Evolutionary conservation across 2,797 vertebrate species (phyloP).

Genomic region (Pipistrellus pipistrellus): DNA sequence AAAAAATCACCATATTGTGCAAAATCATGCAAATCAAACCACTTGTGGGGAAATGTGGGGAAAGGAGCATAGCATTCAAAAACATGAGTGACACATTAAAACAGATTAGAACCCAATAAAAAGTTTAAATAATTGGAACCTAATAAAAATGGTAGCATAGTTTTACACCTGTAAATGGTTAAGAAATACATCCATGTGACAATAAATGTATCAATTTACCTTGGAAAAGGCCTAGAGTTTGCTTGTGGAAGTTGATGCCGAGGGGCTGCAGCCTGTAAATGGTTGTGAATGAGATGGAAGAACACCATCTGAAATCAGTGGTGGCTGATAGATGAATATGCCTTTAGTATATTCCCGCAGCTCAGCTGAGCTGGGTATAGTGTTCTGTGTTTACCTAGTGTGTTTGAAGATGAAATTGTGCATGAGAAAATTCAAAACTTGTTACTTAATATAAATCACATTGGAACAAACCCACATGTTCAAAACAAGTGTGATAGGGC

Average conservation of each 20-base stretch:
- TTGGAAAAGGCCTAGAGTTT: neutral
- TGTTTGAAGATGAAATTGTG: constrained; percentile 14
- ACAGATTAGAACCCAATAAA: neutral
- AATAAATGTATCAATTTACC: neutral
- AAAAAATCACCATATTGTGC: neutral
- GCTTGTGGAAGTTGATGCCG: neutral
- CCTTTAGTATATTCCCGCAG: neutral
- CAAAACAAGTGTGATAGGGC: neutral
- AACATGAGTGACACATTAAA: neutral
- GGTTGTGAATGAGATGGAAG: too few relatives aligned
- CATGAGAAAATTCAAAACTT: neutral
- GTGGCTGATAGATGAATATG: neutral
- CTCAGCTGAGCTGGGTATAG: neutral
- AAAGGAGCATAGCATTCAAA: neutral
- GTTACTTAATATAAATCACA: constrained; percentile 40
- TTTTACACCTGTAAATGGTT: neutral
- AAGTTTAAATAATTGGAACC: neutral
- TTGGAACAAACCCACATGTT: neutral
- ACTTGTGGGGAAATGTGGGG: too few relatives aligned
- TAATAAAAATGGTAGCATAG: constrained; percentile 17
- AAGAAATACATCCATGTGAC: neutral
- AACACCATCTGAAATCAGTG: neutral
- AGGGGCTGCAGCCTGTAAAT: neutral
- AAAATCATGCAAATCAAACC: neutral
- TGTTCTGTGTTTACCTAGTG: neutral